Conservation (phyloP, 2,888 invertebrate genomes). For the Nebria salina region DNA sequence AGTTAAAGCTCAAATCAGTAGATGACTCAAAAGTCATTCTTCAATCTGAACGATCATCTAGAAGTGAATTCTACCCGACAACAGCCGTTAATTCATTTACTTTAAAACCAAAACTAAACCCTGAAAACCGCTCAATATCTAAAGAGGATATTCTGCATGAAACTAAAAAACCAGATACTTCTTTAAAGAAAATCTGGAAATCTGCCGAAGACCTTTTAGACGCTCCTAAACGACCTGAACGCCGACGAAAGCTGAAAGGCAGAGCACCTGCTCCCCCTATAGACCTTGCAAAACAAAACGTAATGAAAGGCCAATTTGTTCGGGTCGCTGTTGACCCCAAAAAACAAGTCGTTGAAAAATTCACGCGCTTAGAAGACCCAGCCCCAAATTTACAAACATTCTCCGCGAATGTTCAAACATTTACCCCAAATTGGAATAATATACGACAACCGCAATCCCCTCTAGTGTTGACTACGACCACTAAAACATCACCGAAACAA, state of each 20-base stretch:
- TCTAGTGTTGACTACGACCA: conserved; percentile 50
- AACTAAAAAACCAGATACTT: conserved; percentile 3
- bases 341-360: conserved; percentile 26
- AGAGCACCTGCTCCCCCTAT: conserved; percentile 58
- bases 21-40: conserved; percentile 32
- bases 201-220: conserved; percentile 60
- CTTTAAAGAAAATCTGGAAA: conserved; percentile 60
- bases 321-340: conserved; percentile 57
- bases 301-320: conserved; percentile 61
- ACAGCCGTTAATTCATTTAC: conserved; percentile 30
- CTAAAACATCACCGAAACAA: conserved; percentile 41
- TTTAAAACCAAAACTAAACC: conserved; percentile 21
- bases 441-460: conserved; percentile 33
- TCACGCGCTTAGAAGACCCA: background rate
- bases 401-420: conserved; percentile 47
- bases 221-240: conserved; percentile 56
- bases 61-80: conserved; percentile 32
- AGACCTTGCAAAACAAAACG: conserved; percentile 54
- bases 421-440: conserved; percentile 49
- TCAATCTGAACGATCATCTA: conserved; percentile 20
- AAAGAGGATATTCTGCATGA: background rate
- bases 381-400: conserved; percentile 39
- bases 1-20: conserved; percentile 16
- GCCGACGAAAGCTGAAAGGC: conserved; percentile 56
- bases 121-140: background rate